phyloP scores from a whole-genome alignment of 2,113 vertebrate species.

The Lampris megalopsis region DNA sequence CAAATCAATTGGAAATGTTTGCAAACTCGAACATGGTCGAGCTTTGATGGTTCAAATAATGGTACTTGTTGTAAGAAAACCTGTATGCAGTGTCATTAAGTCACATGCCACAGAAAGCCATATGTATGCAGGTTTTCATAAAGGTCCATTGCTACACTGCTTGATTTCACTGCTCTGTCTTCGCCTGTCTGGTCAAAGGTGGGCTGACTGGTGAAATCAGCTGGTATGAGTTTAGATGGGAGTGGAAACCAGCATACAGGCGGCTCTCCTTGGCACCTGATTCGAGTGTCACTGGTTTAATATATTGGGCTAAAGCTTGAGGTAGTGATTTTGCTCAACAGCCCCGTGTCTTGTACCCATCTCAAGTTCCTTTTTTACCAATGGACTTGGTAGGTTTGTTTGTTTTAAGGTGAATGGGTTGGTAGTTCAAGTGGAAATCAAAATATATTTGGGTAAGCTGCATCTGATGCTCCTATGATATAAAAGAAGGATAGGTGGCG shows the following conservation, averaged over 20 bases:
- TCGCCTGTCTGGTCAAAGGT: too few species aligned
- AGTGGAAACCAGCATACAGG: too few species aligned
- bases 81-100: too few species aligned
- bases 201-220: too few species aligned
- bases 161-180: too few species aligned
- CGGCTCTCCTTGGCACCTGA: too few species aligned
- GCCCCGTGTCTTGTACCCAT: not conserved
- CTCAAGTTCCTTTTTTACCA: not conserved
- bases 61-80: slow-evolving; percentile 79
- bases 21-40: slow-evolving; percentile 78
- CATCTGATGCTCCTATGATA: not conserved
- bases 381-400: not conserved
- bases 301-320: slow-evolving; percentile 5
- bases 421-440: not conserved
- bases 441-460: not conserved
- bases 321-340: slow-evolving; percentile 12
- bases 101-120: too few species aligned
- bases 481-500: not conserved
- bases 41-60: slow-evolving; percentile 90
- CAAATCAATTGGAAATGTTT: slow-evolving; percentile 82
- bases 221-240: too few species aligned
- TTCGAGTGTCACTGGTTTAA: not conserved
- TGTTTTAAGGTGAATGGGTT: not conserved
- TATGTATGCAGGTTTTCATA: too few species aligned
- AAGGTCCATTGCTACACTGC: too few species aligned